Percentiles rank a stretch among this genome's conserved stretches.
These are phyloP conservation scores for Drosophila histrio DNA, from an alignment of 2,888 invertebrate species.

Conservation along the genomic window DNA sequence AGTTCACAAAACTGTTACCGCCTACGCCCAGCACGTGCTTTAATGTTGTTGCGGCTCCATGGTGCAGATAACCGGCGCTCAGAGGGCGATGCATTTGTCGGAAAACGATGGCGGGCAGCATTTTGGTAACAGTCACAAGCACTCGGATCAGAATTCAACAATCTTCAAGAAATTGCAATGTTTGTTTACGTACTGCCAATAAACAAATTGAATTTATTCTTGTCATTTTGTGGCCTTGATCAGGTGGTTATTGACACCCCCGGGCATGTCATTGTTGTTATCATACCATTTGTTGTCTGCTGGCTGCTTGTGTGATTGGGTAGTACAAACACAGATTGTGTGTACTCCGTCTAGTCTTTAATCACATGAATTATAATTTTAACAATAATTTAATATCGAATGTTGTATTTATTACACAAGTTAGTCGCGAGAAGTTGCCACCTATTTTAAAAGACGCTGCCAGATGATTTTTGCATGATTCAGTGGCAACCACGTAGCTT, in stretches of 20 bases:
- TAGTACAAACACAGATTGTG: constrained; percentile 26
- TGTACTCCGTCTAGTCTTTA: constrained; percentile 11
- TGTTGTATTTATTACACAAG: constrained; percentile 72
- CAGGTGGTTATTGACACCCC: constrained; percentile 9
- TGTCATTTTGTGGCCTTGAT: constrained; percentile 34
- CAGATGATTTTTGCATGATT: neutral
- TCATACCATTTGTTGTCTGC: constrained; percentile 45
- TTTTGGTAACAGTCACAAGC: constrained; percentile 41
- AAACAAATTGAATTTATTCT: constrained; percentile 27
- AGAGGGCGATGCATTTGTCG: constrained; percentile 79
- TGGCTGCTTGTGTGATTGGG: neutral
- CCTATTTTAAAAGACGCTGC: constrained; percentile 11
- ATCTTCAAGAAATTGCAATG: constrained; percentile 6
- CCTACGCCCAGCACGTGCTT: constrained; percentile 70
- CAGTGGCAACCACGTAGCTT: constrained; percentile 27
- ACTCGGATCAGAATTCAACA: constrained; percentile 20
- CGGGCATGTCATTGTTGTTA: neutral
- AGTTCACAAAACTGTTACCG: constrained; percentile 75
- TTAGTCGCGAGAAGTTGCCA: constrained; percentile 39
- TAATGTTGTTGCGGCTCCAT: constrained; percentile 76
- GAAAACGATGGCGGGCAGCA: constrained; percentile 82
- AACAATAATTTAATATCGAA: constrained; percentile 56
- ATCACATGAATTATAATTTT: constrained; percentile 48
- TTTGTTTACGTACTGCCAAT: constrained; percentile 27
- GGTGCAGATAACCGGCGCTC: constrained; percentile 67